These are phyloP conservation scores for Marronus borbonicus DNA, from an alignment of 2,888 invertebrate species.

Conservation along the genomic window DNA sequence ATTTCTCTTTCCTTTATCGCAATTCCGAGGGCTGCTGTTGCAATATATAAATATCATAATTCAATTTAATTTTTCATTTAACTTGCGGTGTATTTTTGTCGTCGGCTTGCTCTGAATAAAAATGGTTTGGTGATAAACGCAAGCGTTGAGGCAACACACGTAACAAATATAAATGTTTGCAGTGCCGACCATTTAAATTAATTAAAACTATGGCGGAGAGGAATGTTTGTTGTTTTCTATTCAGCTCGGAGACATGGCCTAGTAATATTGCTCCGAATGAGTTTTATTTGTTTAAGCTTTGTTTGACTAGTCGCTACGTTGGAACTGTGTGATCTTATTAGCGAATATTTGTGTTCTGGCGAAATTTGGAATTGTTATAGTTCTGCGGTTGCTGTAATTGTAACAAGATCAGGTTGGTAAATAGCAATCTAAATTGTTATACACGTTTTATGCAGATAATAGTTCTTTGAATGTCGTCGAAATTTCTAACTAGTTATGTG, in stretches of 20 bases:
- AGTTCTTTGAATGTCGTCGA: background rate
- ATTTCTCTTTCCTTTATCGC: background rate
- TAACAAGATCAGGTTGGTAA: background rate
- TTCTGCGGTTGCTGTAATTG: background rate
- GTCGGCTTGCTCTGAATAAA: slow-evolving; percentile 32
- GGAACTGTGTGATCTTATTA: slow-evolving; percentile 15
- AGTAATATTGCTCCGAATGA: slow-evolving; percentile 15
- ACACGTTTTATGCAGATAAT: background rate
- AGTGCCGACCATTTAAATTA: slow-evolving; percentile 32
- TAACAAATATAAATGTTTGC: slow-evolving; percentile 30
- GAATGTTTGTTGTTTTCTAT: slow-evolving; percentile 31
- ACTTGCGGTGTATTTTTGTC: background rate
- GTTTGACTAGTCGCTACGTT: slow-evolving; percentile 2
- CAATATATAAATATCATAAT: slow-evolving; percentile 36
- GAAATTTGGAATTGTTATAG: slow-evolving; percentile 1
- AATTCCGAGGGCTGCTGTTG: slow-evolving; percentile 15
- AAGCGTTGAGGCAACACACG: background rate
- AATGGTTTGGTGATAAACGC: slow-evolving; percentile 17
- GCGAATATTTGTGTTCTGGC: slow-evolving; percentile 2
- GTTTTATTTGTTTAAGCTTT: slow-evolving; percentile 22
- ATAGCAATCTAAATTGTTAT: background rate
- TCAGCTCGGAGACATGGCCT: background rate
- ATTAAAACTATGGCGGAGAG: slow-evolving; percentile 18
- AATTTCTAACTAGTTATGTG: background rate
- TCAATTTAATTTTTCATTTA: slow-evolving; percentile 41